Evolutionary conservation across 2,113 vertebrate genomes (phyloP), one percentile per base, ranked within the genome.

Genomic region (Passerina amoena): DNA sequence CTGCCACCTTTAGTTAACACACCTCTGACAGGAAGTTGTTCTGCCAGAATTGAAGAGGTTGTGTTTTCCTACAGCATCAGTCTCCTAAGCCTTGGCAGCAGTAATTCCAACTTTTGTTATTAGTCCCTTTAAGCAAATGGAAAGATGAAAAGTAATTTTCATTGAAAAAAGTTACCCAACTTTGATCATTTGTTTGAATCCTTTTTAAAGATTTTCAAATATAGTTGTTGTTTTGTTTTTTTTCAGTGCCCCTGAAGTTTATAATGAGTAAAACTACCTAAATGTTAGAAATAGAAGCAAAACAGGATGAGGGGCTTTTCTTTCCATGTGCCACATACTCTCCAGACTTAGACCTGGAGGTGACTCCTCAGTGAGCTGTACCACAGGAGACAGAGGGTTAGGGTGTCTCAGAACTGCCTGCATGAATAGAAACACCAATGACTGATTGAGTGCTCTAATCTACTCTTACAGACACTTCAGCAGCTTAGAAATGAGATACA

Each of bases 281-380:
- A 61, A 54, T 56, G 20, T 47, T 83, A 64, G 69, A 76, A 56
- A 51, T 5, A 30, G 16, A 31, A 51, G 23, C 21, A 56, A 87
- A 27, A 31, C 3, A 54, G 35, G 21, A 9, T 56, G 12, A 25
- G 51, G 0, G 37, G 0, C 0, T 1, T 64, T 82, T 71, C 35
- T 31, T 82, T 45, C 23, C 21, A 12, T 10, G 45, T 84, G 14
- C n/a, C 61, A 37, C 25, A 1, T 18, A 28, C 19, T n/a, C 15
- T 91, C 38, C 50, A 82, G 23, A 9, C 40, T 48, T 31, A 66
- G 31, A 35, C 7, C 37, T 76, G n/a, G n/a, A n/a, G n/a, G 9
- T 44, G 35, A 10, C 65, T 82, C 31, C 47, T 86, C 24, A 53
- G 57, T 75, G 56, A 71, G 12, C 51, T 86, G 14, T 30, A 11